These are phyloP conservation scores for Ceraclea dissimilis DNA, from an alignment of 2,888 invertebrate genomes.

Conservation along the genomic window DNA sequence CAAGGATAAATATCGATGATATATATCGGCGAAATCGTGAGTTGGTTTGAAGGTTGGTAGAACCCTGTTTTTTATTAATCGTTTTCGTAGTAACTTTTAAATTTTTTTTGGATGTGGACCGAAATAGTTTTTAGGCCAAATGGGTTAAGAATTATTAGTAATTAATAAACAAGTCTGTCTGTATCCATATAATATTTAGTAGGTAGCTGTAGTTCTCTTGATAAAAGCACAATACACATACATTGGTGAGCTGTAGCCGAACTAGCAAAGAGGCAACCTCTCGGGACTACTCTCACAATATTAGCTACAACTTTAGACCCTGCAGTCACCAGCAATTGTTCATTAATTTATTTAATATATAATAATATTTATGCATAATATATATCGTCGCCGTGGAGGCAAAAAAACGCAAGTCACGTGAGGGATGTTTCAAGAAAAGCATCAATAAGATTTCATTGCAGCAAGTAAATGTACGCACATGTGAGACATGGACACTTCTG, in stretches of 20 bases:
- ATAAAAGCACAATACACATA: conserved; percentile 23
- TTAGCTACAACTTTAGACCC: conserved; percentile 26
- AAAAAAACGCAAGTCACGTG: too few relatives aligned
- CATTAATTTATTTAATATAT: too few relatives aligned
- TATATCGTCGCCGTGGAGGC: background rate
- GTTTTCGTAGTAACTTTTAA: too few relatives aligned
- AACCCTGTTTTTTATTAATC: too few relatives aligned
- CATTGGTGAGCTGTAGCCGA: conserved; percentile 24
- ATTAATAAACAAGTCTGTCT: too few relatives aligned
- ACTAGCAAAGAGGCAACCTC: background rate
- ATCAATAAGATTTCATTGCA: background rate
- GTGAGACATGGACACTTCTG: too few relatives aligned
- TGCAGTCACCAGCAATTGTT: conserved; percentile 26
- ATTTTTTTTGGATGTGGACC: conserved; percentile 25
- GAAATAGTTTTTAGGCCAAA: conserved; percentile 25
- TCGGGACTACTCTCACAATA: conserved; percentile 23
- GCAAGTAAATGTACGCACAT: too few relatives aligned
- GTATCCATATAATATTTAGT: too few relatives aligned
- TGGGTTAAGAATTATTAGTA: conserved; percentile 25
- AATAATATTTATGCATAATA: background rate
- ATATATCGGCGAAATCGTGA: too few relatives aligned
- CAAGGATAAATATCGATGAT: too few relatives aligned
- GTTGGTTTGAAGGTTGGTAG: too few relatives aligned
- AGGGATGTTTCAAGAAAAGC: too few relatives aligned
- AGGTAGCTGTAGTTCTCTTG: conserved; percentile 17